Evolutionary conservation across 2,113 vertebrate species (phyloP), one percentile per base, ranked within the genome.

Genomic region (Aplodontia rufa): DNA sequence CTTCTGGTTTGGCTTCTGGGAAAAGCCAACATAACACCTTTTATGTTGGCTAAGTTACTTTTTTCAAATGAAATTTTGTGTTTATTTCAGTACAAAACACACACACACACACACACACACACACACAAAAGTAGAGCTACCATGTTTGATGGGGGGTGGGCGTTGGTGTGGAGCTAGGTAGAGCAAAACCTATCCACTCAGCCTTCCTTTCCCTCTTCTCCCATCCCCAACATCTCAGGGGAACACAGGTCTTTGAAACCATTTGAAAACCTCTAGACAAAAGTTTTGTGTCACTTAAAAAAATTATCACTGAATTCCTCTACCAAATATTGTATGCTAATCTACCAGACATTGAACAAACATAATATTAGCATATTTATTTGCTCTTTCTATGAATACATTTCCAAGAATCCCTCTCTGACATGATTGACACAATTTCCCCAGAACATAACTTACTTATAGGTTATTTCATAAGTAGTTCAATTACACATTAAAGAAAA

Each of bases 401-500:
- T 62, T 96, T 96, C 26, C n/a, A 75, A 24, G 35, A 79, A 75
- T 35, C 3, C 10, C 30, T 90, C 37, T 95, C n/a, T 79, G 51
- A 90, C 30, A 1, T 32, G 32, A 87, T 45, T 32, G 55, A 45
- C 11, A 26, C 32, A 88, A 55, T 94, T 97, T 96, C 30, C n/a
- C 30, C 28, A 2, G 10, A 20, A 79, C 40, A 37, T 58, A 92
- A 47, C 28, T 64, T 7, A 8, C 26, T 96, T 87, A 37, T 30
- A 42, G 40, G 53, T 87, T 71, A 4, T 62, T n/a, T 35, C 40
- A 3, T 72, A 76, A 76, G 66, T 80, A 82, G 37, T 92, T 87
- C 40, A 95, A 64, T 64, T 86, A 7, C 30, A 90, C 0, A 2
- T 32, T 94, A 83, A 93, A 87, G 62, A 96, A 81, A 95, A 87